A percentile compares a stretch with the other conserved stretches of the same genome.
Conservation (phyloP, 2,113 vertebrate genomes). For the Indicator indicator region DNA sequence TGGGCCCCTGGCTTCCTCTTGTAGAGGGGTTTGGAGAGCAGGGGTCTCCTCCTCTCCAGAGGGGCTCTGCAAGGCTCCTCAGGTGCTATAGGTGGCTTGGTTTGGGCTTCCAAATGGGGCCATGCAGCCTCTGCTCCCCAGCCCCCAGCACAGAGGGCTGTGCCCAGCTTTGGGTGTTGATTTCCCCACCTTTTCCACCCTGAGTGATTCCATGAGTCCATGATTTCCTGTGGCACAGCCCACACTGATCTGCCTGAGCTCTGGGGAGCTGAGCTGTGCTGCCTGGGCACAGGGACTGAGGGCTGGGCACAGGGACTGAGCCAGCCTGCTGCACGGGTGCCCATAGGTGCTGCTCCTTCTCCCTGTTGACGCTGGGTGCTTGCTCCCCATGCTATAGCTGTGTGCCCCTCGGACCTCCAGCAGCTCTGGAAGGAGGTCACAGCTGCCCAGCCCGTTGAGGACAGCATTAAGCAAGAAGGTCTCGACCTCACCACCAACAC, state of each 20-base stretch:
- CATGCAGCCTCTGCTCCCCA: rapidly evolving
- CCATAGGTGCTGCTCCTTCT: background rate
- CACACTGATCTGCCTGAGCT: background rate
- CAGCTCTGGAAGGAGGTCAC: conserved; percentile 98
- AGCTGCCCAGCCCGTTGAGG: conserved; percentile 87
- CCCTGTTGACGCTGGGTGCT: rapidly evolving
- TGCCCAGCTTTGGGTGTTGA: background rate
- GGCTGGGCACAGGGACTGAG: rapidly evolving
- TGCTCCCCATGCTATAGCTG: conserved; percentile 66
- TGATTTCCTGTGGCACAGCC: background rate
- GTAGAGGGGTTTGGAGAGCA: rapidly evolving
- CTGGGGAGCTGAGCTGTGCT: background rate
- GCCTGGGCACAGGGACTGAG: background rate
- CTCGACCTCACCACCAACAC: conserved; percentile 97
- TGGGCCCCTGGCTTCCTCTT: background rate
- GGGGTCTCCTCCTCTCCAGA: background rate
- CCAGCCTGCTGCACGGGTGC: background rate
- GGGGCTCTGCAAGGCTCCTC: rapidly evolving
- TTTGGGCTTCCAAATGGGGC: background rate
- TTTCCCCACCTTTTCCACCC: background rate
- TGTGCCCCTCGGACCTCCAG: conserved; percentile 96
- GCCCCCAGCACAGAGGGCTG: background rate
- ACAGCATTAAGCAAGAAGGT: conserved; percentile 94
- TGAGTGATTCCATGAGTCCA: background rate
- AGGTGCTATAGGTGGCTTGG: background rate